phyloP scores from a whole-genome alignment of 1,140 invertebrate species.

The Halesus radiatus region DNA sequence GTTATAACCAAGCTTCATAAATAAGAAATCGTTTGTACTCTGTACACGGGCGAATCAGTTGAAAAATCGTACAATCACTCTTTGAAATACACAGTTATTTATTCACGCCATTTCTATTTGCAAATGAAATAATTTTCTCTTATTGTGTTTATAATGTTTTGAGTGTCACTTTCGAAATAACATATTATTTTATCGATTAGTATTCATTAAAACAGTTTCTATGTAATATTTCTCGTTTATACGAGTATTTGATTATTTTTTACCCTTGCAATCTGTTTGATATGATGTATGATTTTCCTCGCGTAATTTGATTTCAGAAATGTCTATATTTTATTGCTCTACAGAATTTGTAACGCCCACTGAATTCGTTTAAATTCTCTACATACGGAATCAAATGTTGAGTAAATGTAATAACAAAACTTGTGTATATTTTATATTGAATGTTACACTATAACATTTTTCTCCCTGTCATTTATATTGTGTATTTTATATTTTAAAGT shows the following conservation, averaged over 20 bases:
- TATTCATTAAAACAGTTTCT: too few species aligned
- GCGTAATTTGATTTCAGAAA: conserved; percentile 1
- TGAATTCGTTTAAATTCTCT: background rate
- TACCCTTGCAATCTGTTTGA: background rate
- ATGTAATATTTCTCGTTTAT: too few species aligned
- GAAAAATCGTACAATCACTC: background rate
- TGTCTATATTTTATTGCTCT: background rate
- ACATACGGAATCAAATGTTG: background rate
- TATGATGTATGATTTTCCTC: background rate
- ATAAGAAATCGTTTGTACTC: too few species aligned
- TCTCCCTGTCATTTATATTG: too few species aligned
- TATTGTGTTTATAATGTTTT: too few species aligned
- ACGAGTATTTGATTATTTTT: background rate
- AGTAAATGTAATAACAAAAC: background rate
- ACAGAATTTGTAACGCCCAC: background rate
- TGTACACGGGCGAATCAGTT: background rate
- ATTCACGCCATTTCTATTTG: too few species aligned
- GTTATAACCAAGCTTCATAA: too few species aligned
- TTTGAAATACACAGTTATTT: background rate
- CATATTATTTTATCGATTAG: too few species aligned
- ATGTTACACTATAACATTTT: too few species aligned
- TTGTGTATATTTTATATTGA: background rate
- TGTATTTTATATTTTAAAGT: too few species aligned
- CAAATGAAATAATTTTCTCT: too few species aligned
- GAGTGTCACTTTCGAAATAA: too few species aligned